These are phyloP conservation scores for Drosophila neoperkinsi DNA, from an alignment of 2,888 invertebrate species.

Conservation along the genomic window DNA sequence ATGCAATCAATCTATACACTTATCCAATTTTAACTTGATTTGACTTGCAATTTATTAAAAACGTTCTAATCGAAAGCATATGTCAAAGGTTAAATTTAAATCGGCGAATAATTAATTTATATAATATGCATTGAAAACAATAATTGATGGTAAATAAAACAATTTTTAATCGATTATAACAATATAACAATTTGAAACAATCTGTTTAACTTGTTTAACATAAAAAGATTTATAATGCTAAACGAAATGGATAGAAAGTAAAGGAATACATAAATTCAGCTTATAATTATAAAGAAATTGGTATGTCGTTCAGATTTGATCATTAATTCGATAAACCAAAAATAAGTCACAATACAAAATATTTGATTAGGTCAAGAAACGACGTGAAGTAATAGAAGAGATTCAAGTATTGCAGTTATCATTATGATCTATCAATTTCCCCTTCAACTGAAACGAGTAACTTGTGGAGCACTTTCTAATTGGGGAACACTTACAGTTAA, in stretches of 20 bases:
- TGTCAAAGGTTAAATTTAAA: background rate
- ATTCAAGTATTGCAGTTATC: conserved; percentile 11
- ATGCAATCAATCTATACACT: background rate
- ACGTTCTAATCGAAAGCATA: background rate
- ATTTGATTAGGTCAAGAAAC: background rate
- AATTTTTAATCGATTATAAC: background rate
- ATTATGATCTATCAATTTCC: conserved; percentile 24
- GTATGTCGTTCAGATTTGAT: background rate
- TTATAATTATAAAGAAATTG: background rate
- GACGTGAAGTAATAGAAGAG: background rate
- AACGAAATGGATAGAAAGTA: background rate
- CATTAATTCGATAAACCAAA: background rate
- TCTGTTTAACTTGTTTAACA: background rate
- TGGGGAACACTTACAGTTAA: conserved; percentile 60
- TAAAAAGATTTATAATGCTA: background rate
- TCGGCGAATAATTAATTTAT: background rate
- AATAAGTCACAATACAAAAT: background rate
- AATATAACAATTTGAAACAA: background rate
- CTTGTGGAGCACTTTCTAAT: conserved; percentile 58
- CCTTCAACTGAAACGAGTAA: conserved; percentile 35
- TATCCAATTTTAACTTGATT: background rate
- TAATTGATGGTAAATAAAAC: background rate
- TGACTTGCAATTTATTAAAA: background rate
- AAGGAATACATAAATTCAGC: too few relatives aligned
- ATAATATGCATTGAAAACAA: background rate